Percentiles rank a stretch among this genome's conserved stretches.
phyloP scores from a whole-genome alignment of 2,888 invertebrate genomes.

The Matsumyia berberina region DNA sequence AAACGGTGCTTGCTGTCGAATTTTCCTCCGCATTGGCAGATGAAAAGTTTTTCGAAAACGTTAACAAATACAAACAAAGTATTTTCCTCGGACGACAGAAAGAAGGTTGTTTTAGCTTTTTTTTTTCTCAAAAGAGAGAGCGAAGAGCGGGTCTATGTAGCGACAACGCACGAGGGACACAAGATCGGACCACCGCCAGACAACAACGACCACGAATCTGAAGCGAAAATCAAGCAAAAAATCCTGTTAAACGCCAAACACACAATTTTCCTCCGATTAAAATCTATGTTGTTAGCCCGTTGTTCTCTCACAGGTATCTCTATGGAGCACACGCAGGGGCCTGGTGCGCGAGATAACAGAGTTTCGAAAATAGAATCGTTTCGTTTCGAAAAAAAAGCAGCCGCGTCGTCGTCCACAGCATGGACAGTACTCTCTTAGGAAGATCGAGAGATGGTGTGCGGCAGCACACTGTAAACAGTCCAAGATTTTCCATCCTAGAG shows the following conservation, averaged over 20 bases:
- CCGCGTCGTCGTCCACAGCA: constrained; percentile 40
- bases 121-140: constrained; percentile 26
- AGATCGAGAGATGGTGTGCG: constrained; percentile 5
- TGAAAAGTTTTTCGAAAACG: constrained; percentile 65
- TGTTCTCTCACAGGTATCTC: constrained; percentile 60
- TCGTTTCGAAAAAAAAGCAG: constrained; percentile 59
- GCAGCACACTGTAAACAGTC: constrained; percentile 41
- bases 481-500: constrained; percentile 11
- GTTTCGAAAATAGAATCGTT: constrained; percentile 71
- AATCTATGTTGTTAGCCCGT: constrained; percentile 59
- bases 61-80: constrained; percentile 50
- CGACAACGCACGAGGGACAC: constrained; percentile 51
- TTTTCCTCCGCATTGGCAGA: constrained; percentile 54
- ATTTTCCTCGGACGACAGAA: constrained; percentile 35
- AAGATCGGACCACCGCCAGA: constrained; percentile 43
- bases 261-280: constrained; percentile 66
- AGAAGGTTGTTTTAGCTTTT: constrained; percentile 61
- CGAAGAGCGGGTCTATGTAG: background rate
- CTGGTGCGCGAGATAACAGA: constrained; percentile 62
- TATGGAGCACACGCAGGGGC: constrained; percentile 41
- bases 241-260: constrained; percentile 52
- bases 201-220: constrained; percentile 35
- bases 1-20: constrained; percentile 69
- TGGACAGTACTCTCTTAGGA: constrained; percentile 19
- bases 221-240: constrained; percentile 39